Evolutionary conservation across 2,888 invertebrate species (phyloP).

Genomic region (Physocephala rufipes): DNA sequence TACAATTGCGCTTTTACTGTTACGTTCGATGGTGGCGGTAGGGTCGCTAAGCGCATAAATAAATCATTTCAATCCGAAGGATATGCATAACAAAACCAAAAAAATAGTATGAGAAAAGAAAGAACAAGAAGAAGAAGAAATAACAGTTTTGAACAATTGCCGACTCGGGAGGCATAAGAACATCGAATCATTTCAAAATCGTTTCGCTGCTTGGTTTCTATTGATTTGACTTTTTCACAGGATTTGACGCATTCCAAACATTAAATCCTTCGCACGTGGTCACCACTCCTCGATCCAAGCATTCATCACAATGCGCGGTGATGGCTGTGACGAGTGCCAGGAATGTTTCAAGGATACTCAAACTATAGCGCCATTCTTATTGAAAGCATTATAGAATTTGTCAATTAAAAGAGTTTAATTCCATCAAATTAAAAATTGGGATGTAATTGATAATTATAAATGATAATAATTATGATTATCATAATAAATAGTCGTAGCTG

Average conservation of each 20-base stretch:
- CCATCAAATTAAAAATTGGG: too few relatives aligned
- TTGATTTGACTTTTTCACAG: slow-evolving; percentile 36
- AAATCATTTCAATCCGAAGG: too few relatives aligned
- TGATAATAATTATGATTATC: too few relatives aligned
- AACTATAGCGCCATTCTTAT: neutral
- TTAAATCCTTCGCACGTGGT: slow-evolving; percentile 23
- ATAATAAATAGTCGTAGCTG: too few relatives aligned
- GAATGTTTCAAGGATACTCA: slow-evolving; percentile 10
- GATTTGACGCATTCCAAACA: neutral
- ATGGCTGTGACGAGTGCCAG: too few relatives aligned
- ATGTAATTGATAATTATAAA: too few relatives aligned
- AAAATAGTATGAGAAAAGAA: neutral
- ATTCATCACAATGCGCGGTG: neutral
- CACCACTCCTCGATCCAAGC: slow-evolving; percentile 19
- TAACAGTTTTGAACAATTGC: neutral
- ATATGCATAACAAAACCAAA: neutral
- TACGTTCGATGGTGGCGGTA: too few relatives aligned
- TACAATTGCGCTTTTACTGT: too few relatives aligned
- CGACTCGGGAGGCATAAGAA: neutral
- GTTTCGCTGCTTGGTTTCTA: neutral
- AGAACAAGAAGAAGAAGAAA: too few relatives aligned
- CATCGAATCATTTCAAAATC: too few relatives aligned
- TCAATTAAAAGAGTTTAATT: neutral
- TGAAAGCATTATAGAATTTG: too few relatives aligned
- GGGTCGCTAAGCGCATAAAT: too few relatives aligned